A percentile compares a stretch with the other conserved stretches of the same genome.
Conservation (phyloP, 2,888 invertebrate species). For the Tanytarsus gracilentus region DNA sequence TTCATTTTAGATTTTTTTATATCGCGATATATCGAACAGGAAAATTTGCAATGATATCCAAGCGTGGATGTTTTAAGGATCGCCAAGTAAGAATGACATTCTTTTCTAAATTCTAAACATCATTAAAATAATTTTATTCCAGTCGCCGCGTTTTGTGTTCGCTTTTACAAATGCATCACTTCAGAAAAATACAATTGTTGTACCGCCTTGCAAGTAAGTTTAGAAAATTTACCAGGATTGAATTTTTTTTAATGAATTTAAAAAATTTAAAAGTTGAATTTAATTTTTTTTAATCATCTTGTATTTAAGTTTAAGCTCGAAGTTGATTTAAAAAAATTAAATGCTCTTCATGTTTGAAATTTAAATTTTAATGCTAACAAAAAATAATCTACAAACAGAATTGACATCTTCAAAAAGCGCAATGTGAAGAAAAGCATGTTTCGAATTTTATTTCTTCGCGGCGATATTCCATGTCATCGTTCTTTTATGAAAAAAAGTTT, state of each 20-base stretch:
- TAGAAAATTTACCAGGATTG: too few relatives aligned
- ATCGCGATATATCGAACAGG: not conserved
- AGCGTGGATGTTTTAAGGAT: too few relatives aligned
- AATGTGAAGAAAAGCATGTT: conserved; percentile 39
- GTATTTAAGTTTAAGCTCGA: too few relatives aligned
- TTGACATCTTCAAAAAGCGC: conserved; percentile 36
- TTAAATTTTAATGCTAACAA: not conserved
- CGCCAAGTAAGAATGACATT: too few relatives aligned
- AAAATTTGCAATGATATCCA: too few relatives aligned
- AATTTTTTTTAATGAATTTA: too few relatives aligned
- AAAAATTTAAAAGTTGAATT: too few relatives aligned
- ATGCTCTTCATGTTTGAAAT: not conserved
- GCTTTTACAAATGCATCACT: conserved; percentile 6
- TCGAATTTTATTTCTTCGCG: conserved; percentile 39
- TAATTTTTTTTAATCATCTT: too few relatives aligned
- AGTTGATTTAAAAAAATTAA: too few relatives aligned
- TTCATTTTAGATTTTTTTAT: not conserved
- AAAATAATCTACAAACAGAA: conserved; percentile 32
- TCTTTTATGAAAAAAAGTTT: not conserved
- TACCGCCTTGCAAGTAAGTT: conserved; percentile 19
- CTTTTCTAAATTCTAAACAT: not conserved
- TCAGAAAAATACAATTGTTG: conserved; percentile 1
- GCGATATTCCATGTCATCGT: conserved; percentile 38
- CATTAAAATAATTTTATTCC: not conserved
- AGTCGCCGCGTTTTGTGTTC: not conserved